phyloP scores from a whole-genome alignment of 2,797 vertebrate species.

The Novumbra hubbsi region DNA sequence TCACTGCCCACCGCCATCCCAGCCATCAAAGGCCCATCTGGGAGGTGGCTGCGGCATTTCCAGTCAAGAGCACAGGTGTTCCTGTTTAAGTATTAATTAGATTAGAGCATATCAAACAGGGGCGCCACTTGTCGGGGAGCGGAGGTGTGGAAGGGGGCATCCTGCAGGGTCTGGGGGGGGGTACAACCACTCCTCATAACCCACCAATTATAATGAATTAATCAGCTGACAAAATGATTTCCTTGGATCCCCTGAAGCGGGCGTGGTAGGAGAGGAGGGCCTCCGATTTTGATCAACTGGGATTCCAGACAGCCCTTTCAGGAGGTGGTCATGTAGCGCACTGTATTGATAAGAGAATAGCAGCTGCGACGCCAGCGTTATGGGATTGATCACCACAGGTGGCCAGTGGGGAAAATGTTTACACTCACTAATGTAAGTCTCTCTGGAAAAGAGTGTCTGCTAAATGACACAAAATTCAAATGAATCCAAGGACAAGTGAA shows the following conservation, averaged over 20 bases:
- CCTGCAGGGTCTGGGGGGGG: neutral
- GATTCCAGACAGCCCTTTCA: neutral
- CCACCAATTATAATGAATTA: neutral
- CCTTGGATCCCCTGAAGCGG: neutral
- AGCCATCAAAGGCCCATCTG: conserved; percentile 76
- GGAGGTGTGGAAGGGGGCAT: conserved; percentile 50
- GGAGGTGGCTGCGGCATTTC: conserved; percentile 54
- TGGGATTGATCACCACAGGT: too few relatives aligned
- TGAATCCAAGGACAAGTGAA: neutral
- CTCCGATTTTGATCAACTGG: neutral
- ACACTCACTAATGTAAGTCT: too few relatives aligned
- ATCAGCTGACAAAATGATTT: neutral
- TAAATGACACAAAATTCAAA: neutral
- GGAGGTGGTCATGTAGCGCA: neutral
- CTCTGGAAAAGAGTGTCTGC: too few relatives aligned
- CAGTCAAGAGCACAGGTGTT: conserved; percentile 75
- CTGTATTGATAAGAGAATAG: too few relatives aligned
- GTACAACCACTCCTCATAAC: neutral
- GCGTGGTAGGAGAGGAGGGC: neutral
- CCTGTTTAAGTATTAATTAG: conserved; percentile 77
- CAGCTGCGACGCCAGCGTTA: too few relatives aligned
- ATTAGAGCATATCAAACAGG: conserved; percentile 74
- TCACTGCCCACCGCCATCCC: conserved; percentile 51
- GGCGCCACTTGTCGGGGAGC: conserved; percentile 57
- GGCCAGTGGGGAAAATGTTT: too few relatives aligned